Percentiles rank a stretch among this genome's conserved stretches.
phyloP scores from a whole-genome alignment of 2,888 invertebrate species.

The Pseudococcus longispinus region DNA sequence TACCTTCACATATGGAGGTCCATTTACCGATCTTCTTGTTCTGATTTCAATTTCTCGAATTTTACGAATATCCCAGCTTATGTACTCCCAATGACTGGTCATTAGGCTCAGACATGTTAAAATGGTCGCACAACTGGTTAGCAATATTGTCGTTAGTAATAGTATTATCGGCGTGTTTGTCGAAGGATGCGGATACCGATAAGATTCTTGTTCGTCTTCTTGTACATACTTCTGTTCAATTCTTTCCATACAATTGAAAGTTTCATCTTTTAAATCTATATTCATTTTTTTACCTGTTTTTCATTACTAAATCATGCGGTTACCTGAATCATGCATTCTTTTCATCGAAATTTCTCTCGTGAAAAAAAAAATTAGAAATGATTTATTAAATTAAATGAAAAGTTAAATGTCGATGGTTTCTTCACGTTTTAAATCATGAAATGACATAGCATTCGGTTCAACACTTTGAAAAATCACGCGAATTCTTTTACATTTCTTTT shows the following conservation, averaged over 20 bases:
- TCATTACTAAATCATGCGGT: not conserved
- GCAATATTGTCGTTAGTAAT: conserved; percentile 64
- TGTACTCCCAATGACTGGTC: conserved; percentile 91
- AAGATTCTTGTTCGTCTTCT: conserved; percentile 22
- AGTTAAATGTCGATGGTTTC: not conserved
- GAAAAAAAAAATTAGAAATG: not conserved
- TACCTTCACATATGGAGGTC: not conserved
- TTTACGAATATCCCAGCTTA: conserved; percentile 69
- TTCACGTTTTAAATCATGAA: not conserved
- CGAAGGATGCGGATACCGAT: conserved; percentile 13
- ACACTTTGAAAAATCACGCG: not conserved
- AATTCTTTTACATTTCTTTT: not conserved
- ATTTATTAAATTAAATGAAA: no score
- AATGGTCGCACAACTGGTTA: conserved; percentile 75
- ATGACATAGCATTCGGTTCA: no score
- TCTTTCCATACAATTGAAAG: conserved; percentile 36
- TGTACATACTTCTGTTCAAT: conserved; percentile 30
- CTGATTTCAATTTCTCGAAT: conserved; percentile 52
- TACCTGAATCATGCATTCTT: not conserved
- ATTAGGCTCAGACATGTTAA: conserved; percentile 85
- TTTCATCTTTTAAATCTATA: not conserved
- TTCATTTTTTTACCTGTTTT: not conserved
- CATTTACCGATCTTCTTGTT: not conserved
- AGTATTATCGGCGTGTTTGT: conserved; percentile 68
- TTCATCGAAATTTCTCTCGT: not conserved